These are phyloP conservation scores for Rhagium mordax DNA, from an alignment of 2,888 invertebrate genomes.

Conservation along the genomic window DNA sequence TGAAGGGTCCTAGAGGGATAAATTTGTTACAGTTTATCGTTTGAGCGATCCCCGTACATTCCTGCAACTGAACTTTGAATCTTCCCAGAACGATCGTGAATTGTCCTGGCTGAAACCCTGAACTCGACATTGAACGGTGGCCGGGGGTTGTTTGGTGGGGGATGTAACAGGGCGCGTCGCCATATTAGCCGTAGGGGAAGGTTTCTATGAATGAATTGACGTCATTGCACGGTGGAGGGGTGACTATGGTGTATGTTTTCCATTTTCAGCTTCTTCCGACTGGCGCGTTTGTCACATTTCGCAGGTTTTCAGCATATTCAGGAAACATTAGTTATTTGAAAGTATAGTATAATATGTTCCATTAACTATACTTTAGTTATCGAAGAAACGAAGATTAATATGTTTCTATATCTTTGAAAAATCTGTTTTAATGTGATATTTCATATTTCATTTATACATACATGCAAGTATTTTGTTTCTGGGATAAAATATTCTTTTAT, in stretches of 20 bases:
- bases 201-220: conserved; percentile 59
- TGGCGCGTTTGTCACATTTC: background rate
- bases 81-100: conserved; percentile 33
- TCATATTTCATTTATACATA: no score
- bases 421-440: no score
- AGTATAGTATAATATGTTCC: no score
- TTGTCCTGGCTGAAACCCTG: conserved; percentile 35
- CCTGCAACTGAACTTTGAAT: background rate
- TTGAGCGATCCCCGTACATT: conserved; percentile 28
- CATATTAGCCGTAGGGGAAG: conserved; percentile 52
- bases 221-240: conserved; percentile 47
- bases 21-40: background rate
- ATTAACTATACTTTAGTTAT: no score
- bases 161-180: conserved; percentile 49
- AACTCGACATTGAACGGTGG: conserved; percentile 34
- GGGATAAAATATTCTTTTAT: no score
- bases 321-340: background rate
- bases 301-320: background rate
- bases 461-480: no score
- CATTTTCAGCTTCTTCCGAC: conserved; percentile 14
- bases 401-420: no score
- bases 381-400: no score
- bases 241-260: conserved; percentile 14
- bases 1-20: no score
- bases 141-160: conserved; percentile 41